phyloP scores from a whole-genome alignment of 2,113 vertebrate genomes.

The Eulacestoma nigropectus region DNA sequence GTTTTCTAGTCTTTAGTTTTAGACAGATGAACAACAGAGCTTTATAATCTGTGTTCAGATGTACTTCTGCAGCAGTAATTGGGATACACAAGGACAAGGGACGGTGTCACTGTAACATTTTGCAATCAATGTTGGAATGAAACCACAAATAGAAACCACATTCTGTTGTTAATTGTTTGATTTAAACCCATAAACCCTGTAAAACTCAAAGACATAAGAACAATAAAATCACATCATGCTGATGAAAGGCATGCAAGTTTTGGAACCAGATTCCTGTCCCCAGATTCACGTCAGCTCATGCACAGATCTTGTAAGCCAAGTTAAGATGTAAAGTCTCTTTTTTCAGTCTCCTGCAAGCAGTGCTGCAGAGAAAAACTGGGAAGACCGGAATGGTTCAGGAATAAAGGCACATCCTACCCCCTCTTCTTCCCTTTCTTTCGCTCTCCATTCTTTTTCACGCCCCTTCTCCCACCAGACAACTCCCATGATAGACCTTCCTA shows the following conservation, averaged over 20 bases:
- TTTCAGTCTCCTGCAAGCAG: not conserved
- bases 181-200: constrained; percentile 7
- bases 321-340: not conserved
- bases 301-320: not conserved
- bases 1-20: constrained; percentile 23
- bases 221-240: not conserved
- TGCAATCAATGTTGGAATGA: not conserved
- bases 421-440: not conserved
- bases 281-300: not conserved
- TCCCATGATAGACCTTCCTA: not conserved
- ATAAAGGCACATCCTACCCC: not conserved
- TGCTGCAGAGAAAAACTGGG: not conserved
- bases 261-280: not conserved
- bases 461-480: not conserved
- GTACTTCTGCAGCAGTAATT: constrained; percentile 50
- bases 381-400: not conserved
- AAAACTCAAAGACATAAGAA: not conserved
- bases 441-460: not conserved
- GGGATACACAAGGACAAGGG: not conserved
- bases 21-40: constrained; percentile 28
- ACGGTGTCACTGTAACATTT: constrained; percentile 26
- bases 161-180: constrained; percentile 44
- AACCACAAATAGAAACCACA: constrained; percentile 31
- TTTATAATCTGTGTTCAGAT: constrained; percentile 34
- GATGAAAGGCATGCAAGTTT: not conserved